A percentile compares a stretch with the other conserved stretches of the same genome.
phyloP scores from a whole-genome alignment of 2,797 vertebrate species.

The Hippoglossus hippoglossus region DNA sequence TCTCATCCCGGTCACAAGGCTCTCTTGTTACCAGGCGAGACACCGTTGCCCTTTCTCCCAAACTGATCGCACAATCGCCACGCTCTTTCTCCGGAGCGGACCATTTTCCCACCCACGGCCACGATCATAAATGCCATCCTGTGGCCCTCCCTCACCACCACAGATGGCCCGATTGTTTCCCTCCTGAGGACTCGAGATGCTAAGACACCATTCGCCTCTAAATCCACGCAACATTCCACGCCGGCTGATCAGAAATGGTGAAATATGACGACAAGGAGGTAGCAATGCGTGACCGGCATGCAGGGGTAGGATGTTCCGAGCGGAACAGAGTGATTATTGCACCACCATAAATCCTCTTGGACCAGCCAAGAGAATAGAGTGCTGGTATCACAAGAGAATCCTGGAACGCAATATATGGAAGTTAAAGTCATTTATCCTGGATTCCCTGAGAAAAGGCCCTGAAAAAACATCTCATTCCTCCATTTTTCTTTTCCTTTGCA shows the following conservation, averaged over 20 bases:
- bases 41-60: constrained; percentile 52
- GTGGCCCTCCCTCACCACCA: constrained; percentile 20
- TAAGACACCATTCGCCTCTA: constrained; percentile 4
- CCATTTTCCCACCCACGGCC: constrained; percentile 57
- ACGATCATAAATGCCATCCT: constrained; percentile 55
- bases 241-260: constrained; percentile 42
- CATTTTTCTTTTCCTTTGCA: not conserved
- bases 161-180: constrained; percentile 66
- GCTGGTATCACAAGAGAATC: not conserved
- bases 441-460: not conserved
- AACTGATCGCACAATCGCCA: constrained; percentile 53
- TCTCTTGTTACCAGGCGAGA: constrained; percentile 62
- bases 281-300: constrained; percentile 37
- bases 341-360: no score
- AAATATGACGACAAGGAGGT: constrained; percentile 22
- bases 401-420: not conserved
- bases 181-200: constrained; percentile 2
- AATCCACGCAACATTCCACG: constrained; percentile 37
- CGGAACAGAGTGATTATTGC: not conserved
- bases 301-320: constrained; percentile 23
- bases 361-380: no score
- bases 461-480: no score
- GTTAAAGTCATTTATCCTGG: no score
- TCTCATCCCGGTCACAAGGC: constrained; percentile 68
- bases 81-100: constrained; percentile 36